These are phyloP conservation scores for Amblyornis subalaris DNA, from an alignment of 2,113 vertebrate species.

Conservation along the genomic window DNA sequence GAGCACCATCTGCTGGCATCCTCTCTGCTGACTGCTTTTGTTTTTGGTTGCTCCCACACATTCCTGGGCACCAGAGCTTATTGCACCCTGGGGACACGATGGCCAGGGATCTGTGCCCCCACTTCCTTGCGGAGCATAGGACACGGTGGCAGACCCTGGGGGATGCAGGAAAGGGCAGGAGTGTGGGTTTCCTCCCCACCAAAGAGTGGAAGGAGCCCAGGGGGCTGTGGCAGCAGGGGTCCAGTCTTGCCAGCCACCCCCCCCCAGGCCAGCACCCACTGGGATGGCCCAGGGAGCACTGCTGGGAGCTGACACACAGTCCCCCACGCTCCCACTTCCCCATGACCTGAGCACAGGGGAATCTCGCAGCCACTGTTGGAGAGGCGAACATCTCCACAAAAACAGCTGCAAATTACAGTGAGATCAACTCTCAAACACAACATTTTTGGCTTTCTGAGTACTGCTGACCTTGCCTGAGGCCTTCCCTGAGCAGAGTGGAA, in stretches of 20 bases:
- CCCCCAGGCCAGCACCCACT: accelerated
- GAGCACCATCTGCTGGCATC: slow-evolving; percentile 50
- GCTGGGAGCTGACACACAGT: accelerated
- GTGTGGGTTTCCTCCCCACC: not conserved
- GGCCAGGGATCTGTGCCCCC: not conserved
- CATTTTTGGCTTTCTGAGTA: not conserved
- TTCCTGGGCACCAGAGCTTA: not conserved
- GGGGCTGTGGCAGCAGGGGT: not conserved
- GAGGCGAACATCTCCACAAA: accelerated
- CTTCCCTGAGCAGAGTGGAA: not conserved
- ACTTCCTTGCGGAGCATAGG: accelerated
- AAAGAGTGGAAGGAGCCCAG: not conserved
- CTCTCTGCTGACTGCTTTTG: not conserved
- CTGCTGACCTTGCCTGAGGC: not conserved
- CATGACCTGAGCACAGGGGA: accelerated
- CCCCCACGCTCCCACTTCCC: accelerated
- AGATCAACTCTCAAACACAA: not conserved
- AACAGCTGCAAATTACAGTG: accelerated
- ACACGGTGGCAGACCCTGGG: accelerated
- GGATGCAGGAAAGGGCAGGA: not conserved
- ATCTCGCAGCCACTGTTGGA: accelerated
- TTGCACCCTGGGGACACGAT: accelerated
- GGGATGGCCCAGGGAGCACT: accelerated
- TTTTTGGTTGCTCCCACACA: not conserved
- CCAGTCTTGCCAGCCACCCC: not conserved